A percentile compares a stretch with the other conserved stretches of the same genome.
Conservation (phyloP, 2,888 invertebrate species). For the Bombylius major region DNA sequence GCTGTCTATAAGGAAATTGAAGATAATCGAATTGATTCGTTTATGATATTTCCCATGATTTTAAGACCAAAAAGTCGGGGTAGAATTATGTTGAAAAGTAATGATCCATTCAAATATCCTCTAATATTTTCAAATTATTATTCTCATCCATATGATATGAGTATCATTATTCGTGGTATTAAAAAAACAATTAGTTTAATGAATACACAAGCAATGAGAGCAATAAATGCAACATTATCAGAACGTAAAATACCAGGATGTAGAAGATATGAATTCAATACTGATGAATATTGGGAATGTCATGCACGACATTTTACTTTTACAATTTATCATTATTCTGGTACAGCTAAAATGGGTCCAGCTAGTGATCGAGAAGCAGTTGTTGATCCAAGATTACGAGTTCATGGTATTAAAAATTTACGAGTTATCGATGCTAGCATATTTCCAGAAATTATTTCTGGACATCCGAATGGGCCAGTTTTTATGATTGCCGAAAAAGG, state of each 20-base stretch:
- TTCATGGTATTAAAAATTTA: conserved; percentile 33
- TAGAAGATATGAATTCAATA: conserved; percentile 32
- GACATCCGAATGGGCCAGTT: conserved; percentile 37
- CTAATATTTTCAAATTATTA: conserved; percentile 52
- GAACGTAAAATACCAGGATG: conserved; percentile 43
- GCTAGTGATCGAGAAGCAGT: conserved; percentile 41
- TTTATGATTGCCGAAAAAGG: conserved; percentile 40
- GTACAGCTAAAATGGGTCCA: conserved; percentile 50
- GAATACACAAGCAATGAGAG: conserved; percentile 38
- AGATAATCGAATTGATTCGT: conserved; percentile 26
- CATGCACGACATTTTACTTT: conserved; percentile 41
- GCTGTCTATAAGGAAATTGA: conserved; percentile 26
- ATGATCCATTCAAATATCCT: conserved; percentile 47
- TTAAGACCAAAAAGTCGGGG: conserved; percentile 52
- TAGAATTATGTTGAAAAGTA: conserved; percentile 42
- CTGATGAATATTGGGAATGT: conserved; percentile 49
- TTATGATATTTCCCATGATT: conserved; percentile 42
- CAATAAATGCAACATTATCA: conserved; percentile 38
- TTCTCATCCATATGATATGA: conserved; percentile 42
- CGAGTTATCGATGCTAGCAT: conserved; percentile 39
- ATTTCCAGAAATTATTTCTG: conserved; percentile 37
- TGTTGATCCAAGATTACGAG: conserved; percentile 42
- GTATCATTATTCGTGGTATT: conserved; percentile 43
- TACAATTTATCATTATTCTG: conserved; percentile 45
- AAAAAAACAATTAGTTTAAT: conserved; percentile 36